Percentiles rank a stretch among this genome's conserved stretches.
Evolutionary conservation across 2,113 vertebrate genomes (phyloP).

Genomic region (Paraplagusia blochii): DNA sequence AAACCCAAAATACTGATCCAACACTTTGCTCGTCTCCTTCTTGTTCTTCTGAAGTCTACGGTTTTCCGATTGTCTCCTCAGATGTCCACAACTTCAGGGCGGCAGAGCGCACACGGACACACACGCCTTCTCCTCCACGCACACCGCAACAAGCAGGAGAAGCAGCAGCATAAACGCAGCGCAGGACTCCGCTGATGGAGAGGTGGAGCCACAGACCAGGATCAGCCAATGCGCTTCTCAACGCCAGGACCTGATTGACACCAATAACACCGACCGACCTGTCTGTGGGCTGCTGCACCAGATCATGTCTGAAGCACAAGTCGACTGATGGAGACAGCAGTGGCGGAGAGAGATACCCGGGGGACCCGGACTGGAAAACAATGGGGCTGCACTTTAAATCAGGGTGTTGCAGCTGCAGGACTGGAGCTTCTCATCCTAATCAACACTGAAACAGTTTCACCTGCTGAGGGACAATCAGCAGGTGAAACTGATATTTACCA

Average conservation of each 20-base stretch:
- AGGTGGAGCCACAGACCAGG: conserved; percentile 51
- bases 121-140: conserved; percentile 20
- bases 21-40: conserved; percentile 10
- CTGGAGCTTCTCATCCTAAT: too few species aligned
- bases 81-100: conserved; percentile 59
- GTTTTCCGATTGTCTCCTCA: conserved; percentile 21
- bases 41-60: conserved; percentile 4
- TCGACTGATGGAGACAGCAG: too few species aligned
- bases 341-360: too few species aligned
- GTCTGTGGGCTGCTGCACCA: conserved; percentile 54
- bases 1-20: not conserved
- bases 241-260: conserved; percentile 41
- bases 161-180: conserved; percentile 22
- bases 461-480: too few species aligned
- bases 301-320: too few species aligned
- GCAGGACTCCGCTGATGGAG: conserved; percentile 29
- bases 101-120: conserved; percentile 38
- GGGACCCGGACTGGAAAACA: too few species aligned
- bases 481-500: too few species aligned
- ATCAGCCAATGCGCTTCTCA: conserved; percentile 52
- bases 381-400: too few species aligned
- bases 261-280: conserved; percentile 10
- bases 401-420: too few species aligned
- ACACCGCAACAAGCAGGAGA: conserved; percentile 56
- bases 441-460: too few species aligned